Conservation (phyloP, 2,888 invertebrate genomes). For the Erannis defoliaria region DNA sequence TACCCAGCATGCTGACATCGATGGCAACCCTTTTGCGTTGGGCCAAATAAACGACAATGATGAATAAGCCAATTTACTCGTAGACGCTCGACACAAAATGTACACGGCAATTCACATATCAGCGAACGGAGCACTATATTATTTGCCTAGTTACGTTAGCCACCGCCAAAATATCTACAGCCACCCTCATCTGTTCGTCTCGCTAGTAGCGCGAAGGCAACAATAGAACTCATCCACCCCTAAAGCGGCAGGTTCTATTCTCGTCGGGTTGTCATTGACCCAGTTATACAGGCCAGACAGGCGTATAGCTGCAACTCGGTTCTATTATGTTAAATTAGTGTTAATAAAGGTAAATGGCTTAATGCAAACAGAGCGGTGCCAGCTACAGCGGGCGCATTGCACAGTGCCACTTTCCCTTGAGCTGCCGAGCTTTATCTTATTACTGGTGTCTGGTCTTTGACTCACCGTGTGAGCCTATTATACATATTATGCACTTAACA, state of each 20-base stretch:
- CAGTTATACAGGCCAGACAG: constrained; percentile 69
- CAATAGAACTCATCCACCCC: constrained; percentile 77
- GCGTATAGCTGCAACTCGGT: constrained; percentile 65
- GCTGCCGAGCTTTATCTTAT: constrained; percentile 49
- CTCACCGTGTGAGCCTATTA: too few relatives aligned
- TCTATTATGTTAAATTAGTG: constrained; percentile 72
- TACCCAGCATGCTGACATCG: too few relatives aligned
- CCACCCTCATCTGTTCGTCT: constrained; percentile 46
- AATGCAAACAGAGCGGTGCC: constrained; percentile 64
- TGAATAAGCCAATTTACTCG: constrained; percentile 1
- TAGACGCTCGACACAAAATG: constrained; percentile 18
- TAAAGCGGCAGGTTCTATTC: constrained; percentile 79
- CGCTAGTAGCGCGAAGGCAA: constrained; percentile 57
- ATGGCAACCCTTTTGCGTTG: too few relatives aligned
- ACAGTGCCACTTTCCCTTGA: constrained; percentile 45
- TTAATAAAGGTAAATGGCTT: constrained; percentile 75
- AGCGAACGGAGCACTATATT: constrained; percentile 24
- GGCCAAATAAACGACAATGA: too few relatives aligned
- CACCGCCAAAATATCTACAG: constrained; percentile 39
- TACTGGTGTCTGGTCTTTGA: too few relatives aligned
- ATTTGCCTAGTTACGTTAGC: constrained; percentile 36
- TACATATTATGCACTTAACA: too few relatives aligned
- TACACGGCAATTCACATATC: constrained; percentile 30
- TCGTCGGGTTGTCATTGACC: constrained; percentile 82
- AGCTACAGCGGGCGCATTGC: constrained; percentile 49